Base-by-base conservation (phyloP, 2,797 vertebrate species). In the Enteromius anoplus region DNA sequence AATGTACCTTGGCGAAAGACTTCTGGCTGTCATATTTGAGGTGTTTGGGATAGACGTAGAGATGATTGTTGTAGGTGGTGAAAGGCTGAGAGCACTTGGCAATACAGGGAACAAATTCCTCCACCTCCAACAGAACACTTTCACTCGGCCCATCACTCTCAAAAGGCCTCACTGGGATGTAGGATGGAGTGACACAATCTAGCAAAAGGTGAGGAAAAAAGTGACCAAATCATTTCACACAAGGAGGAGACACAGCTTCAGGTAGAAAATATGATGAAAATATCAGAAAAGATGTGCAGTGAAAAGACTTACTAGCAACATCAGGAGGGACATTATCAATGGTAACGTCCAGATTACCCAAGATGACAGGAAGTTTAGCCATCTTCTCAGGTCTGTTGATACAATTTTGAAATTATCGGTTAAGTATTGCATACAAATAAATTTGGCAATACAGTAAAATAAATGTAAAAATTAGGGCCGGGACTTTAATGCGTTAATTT, bases 21-120 rank as follows among this genome's bases (percentile, higher is more conserved):
- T 99, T 99, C 85, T 99, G 98, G 87, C 96, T 96, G 82, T 99
- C 98, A 0, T 97, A 99, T 90, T 98, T 99, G 89, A 99, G 96
- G 91, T 96, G 93, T 81, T 95, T 98, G 1, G 96, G 98, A 89
- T 98, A 99, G 84, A 99, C 96, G 8, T 99, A 99, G 80, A 99
- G 96, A 89, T 99, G 98, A 90, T 98, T 98, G 89, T 96, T 98
- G 90, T 99, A 99, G 92, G 96, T 94, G 62, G 97, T 98, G 87
- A 97, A 98, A 21, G 98, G 97, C 73, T 99, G 98, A 40, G 97
- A 97, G 81, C 96, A 96, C 91, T 95, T 99, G 19, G 98, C 96
- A 82, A 97, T 97, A 89, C 94, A 97, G 32, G 97, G 97, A 51
- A 98, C 96, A 91, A 99, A 99, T 88, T 99, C 98, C 86, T 99